phyloP scores from a whole-genome alignment of 1,140 invertebrate genomes.

The Mylabris phalerata region DNA sequence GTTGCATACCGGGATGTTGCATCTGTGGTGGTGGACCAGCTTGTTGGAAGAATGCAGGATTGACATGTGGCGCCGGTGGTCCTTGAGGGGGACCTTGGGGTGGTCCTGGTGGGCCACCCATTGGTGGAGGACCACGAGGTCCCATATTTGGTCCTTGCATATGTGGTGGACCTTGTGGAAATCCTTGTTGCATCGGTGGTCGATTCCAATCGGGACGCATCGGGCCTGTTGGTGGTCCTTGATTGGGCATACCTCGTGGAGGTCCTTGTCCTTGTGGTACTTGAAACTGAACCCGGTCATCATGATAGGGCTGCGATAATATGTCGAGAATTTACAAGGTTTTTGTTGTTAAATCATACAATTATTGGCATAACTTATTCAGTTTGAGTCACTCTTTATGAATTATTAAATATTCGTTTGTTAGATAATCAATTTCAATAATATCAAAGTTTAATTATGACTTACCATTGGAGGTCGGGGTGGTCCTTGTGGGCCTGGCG shows the following conservation, averaged over 20 bases:
- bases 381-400: no score
- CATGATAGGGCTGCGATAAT: no score
- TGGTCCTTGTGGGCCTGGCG: slow-evolving; percentile 51
- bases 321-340: no score
- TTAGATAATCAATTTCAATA: background rate
- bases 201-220: slow-evolving; percentile 68
- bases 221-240: slow-evolving; percentile 56
- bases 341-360: no score
- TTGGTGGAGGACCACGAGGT: slow-evolving; percentile 46
- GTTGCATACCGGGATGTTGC: slow-evolving; percentile 46
- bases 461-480: slow-evolving; percentile 62
- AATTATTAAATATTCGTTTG: background rate
- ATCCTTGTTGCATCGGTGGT: slow-evolving; percentile 56
- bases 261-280: slow-evolving; percentile 57
- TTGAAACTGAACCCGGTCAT: slow-evolving; percentile 44
- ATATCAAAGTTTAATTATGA: slow-evolving; percentile 1
- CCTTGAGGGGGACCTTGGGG: slow-evolving; percentile 58
- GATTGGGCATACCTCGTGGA: slow-evolving; percentile 51
- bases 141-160: slow-evolving; percentile 64
- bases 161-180: slow-evolving; percentile 50
- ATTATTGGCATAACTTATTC: no score
- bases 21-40: slow-evolving; percentile 52
- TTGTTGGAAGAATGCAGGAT: slow-evolving; percentile 91
- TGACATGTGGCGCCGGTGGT: slow-evolving; percentile 87
- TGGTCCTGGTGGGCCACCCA: slow-evolving; percentile 49